Percentiles rank a stretch among this genome's conserved stretches.
phyloP scores from a whole-genome alignment of 2,797 vertebrate species.

The Malurus splendens region DNA sequence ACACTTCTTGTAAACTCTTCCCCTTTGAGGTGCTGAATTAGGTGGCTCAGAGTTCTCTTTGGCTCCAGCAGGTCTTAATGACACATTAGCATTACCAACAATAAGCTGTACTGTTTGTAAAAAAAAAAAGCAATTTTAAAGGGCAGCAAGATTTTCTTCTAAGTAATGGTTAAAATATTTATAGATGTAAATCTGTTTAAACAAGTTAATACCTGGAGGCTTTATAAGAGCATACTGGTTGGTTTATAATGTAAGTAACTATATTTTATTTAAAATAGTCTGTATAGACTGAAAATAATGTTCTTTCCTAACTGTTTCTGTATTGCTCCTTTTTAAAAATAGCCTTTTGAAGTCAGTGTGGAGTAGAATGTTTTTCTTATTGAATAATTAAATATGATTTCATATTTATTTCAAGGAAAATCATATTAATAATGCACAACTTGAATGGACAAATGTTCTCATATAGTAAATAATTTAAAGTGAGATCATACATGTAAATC shows the following conservation, averaged over 20 bases:
- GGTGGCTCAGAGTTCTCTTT: neutral
- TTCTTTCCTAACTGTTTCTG: neutral
- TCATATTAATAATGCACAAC: neutral
- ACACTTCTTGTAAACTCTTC: neutral
- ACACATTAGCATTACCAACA: neutral
- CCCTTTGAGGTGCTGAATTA: neutral
- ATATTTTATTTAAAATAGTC: neutral
- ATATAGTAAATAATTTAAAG: neutral
- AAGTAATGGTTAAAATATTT: neutral
- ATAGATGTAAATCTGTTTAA: neutral
- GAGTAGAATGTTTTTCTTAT: neutral
- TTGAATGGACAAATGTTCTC: neutral
- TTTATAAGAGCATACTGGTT: neutral
- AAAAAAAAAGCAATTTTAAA: neutral
- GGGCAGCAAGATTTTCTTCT: neutral
- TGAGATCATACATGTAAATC: neutral
- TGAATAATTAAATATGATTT: neutral
- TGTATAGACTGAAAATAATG: neutral
- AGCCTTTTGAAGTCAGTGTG: neutral
- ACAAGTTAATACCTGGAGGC: neutral
- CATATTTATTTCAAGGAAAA: neutral
- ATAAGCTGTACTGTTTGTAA: neutral
- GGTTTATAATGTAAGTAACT: neutral
- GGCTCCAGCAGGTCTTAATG: neutral
- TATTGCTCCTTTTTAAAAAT: neutral